Evolutionary conservation across 2,113 vertebrate species (phyloP).

Genomic region (Lontra canadensis): DNA sequence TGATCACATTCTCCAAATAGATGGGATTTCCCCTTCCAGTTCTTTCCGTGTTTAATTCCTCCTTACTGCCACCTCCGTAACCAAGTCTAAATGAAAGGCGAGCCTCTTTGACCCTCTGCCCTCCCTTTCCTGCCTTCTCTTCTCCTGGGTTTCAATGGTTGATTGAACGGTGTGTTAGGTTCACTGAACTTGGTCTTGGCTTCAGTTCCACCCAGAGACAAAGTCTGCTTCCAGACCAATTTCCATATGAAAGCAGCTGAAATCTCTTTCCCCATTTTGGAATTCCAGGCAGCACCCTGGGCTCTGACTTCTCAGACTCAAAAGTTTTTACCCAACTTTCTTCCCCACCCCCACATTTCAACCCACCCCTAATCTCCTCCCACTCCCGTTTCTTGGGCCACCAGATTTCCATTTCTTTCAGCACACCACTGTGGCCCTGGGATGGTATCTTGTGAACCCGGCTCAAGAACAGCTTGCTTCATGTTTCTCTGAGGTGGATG

Average conservation of each 20-base stretch:
- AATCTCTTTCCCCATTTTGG: conserved; percentile 75
- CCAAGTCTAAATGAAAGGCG: conserved; percentile 82
- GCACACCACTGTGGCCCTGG: not conserved
- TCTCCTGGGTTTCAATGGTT: conserved; percentile 78
- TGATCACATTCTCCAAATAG: conserved; percentile 46
- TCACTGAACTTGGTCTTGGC: conserved; percentile 88
- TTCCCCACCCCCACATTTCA: not conserved
- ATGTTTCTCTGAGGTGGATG: not conserved
- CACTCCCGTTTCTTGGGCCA: not conserved
- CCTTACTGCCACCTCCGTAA: conserved; percentile 62
- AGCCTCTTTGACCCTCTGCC: conserved; percentile 56
- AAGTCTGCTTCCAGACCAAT: conserved; percentile 81
- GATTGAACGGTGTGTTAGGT: conserved; percentile 84
- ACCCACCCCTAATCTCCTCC: not conserved
- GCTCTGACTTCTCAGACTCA: conserved; percentile 53
- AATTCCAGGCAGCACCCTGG: conserved; percentile 78
- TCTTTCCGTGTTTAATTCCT: conserved; percentile 73
- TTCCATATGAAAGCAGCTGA: conserved; percentile 87
- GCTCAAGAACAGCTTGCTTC: not conserved
- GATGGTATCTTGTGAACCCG: not conserved
- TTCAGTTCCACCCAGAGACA: conserved; percentile 82
- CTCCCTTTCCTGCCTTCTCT: conserved; percentile 64
- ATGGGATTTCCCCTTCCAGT: conserved; percentile 62
- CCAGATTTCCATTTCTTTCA: not conserved
- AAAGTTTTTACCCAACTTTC: not conserved